Conservation (phyloP, 2,797 vertebrate genomes). For the Gouania willdenowi region DNA sequence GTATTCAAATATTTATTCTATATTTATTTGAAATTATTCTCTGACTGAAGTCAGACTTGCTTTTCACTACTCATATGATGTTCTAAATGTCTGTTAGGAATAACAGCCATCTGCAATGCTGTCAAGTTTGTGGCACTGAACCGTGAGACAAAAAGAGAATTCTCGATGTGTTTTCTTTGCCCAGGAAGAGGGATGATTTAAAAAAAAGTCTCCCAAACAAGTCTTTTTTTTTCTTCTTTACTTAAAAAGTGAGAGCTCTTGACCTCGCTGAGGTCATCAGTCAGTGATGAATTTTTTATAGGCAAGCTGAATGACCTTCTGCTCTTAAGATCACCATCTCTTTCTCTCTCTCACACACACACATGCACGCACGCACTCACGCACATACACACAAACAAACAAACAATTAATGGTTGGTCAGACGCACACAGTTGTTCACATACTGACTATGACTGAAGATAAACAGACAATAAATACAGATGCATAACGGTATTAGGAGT, state of each 20-base stretch:
- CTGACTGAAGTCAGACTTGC: too few species aligned
- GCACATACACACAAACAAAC: neutral
- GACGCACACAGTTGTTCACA: slow-evolving; percentile 5
- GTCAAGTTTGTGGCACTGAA: neutral
- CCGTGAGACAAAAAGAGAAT: slow-evolving; percentile 35
- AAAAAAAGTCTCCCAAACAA: slow-evolving; percentile 13
- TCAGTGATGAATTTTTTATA: slow-evolving; percentile 60
- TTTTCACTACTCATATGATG: too few species aligned
- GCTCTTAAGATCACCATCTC: slow-evolving; percentile 17
- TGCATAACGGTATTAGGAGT: slow-evolving; percentile 11
- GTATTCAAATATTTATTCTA: too few species aligned
- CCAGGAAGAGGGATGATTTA: slow-evolving; percentile 36
- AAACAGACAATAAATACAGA: slow-evolving; percentile 30
- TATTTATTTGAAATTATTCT: too few species aligned
- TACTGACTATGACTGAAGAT: slow-evolving; percentile 19
- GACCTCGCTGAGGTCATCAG: slow-evolving; percentile 40
- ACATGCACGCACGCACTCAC: neutral
- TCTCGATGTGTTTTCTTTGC: slow-evolving; percentile 45
- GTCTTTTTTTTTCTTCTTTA: too few species aligned
- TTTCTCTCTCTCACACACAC: neutral
- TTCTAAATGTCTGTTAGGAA: too few species aligned
- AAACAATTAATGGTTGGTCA: too few species aligned
- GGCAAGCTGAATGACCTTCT: slow-evolving; percentile 39
- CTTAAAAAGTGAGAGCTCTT: slow-evolving; percentile 39
- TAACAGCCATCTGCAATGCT: neutral